Percentiles rank a stretch among this genome's conserved stretches.
These are phyloP conservation scores for Dendrolimus houi DNA, from an alignment of 2,888 invertebrate genomes.

Conservation along the genomic window DNA sequence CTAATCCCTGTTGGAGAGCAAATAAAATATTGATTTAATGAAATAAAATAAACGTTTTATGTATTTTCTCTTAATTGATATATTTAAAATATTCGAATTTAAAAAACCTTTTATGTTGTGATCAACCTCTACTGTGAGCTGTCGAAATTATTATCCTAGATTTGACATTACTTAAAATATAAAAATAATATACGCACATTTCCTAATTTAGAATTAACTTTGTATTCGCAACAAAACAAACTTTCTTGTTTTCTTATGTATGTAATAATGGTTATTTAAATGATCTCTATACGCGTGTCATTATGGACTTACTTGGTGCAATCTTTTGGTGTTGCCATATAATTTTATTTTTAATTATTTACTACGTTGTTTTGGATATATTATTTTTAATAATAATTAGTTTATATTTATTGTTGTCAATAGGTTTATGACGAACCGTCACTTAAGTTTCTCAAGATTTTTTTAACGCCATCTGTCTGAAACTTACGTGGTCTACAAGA, in stretches of 20 bases:
- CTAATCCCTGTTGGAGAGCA: no score
- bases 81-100: neutral
- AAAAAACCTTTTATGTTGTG: neutral
- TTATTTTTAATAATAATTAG: no score
- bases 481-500: no score
- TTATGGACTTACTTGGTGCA: constrained; percentile 28
- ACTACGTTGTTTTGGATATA: no score
- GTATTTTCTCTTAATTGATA: constrained; percentile 4
- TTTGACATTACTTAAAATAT: neutral
- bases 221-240: neutral
- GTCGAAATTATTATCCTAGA: no score
- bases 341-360: constrained; percentile 4
- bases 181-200: neutral
- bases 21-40: no score
- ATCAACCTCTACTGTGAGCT: neutral
- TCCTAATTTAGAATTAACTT: neutral
- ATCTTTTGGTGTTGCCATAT: constrained; percentile 29
- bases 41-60: neutral
- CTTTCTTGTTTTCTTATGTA: neutral
- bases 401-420: no score
- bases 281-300: constrained; percentile 41
- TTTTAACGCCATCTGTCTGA: no score
- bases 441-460: no score
- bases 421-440: no score
- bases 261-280: constrained; percentile 7